Percentiles rank a stretch among this genome's conserved stretches.
phyloP scores from a whole-genome alignment of 2,113 vertebrate genomes.

The Leuciscus idus region DNA sequence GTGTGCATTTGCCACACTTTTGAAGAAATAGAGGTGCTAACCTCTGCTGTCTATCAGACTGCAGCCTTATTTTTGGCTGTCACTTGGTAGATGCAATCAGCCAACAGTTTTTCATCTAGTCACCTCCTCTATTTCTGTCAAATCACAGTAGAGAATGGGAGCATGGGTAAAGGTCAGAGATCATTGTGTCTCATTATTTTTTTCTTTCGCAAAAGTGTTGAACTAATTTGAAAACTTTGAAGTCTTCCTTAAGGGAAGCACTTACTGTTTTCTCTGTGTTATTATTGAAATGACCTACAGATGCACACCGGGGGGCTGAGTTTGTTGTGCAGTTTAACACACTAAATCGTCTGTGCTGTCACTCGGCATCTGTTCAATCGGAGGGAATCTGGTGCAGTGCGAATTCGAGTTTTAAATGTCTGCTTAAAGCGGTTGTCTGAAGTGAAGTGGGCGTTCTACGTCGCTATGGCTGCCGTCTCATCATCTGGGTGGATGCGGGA shows the following conservation, averaged over 20 bases:
- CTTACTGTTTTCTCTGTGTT: conserved; percentile 16
- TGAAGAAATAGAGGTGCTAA: conserved; percentile 66
- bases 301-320: conserved; percentile 35
- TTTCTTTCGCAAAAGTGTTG: conserved; percentile 3
- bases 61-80: conserved; percentile 64
- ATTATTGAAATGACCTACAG: conserved; percentile 48
- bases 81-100: conserved; percentile 53
- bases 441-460: conserved; percentile 1
- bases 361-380: conserved; percentile 27
- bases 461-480: neutral
- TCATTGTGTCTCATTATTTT: conserved; percentile 25
- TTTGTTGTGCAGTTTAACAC: conserved; percentile 38
- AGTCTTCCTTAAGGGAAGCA: conserved; percentile 9
- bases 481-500: neutral
- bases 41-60: conserved; percentile 71
- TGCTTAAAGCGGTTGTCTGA: conserved; percentile 11
- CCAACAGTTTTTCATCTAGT: conserved; percentile 20
- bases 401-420: conserved; percentile 5
- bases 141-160: conserved; percentile 33
- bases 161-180: conserved; percentile 37
- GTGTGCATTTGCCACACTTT: conserved; percentile 59
- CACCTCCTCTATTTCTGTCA: conserved; percentile 20
- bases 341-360: conserved; percentile 39
- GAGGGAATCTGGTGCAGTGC: conserved; percentile 33
- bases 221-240: conserved; percentile 40